Base-by-base conservation (phyloP, 2,113 vertebrate species). In the Gobiocypris rarus region DNA sequence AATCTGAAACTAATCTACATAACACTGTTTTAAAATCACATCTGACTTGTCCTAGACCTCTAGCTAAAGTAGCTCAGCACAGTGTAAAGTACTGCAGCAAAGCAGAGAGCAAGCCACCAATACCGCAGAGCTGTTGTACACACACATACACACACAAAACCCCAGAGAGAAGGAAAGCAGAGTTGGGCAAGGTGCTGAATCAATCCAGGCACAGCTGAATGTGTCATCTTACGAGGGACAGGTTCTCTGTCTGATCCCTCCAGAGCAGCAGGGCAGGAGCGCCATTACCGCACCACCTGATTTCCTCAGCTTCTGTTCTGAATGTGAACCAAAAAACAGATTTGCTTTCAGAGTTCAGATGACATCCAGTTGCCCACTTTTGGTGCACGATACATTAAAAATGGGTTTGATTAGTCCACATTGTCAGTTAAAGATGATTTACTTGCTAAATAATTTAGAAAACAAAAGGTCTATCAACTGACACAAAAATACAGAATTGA, bases 401-500 rank as follows among this genome's bases (percentile, higher is more conserved):
- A 38, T 7, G 38, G 38, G 38, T 38, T 38, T 38, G 38, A 38
- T 38, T 6, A 38, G 38, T 38, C 38, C 38, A 38, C 17, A 5
- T 69, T 69, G 17, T 69, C 19, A 38, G 65, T 38, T 38, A 4
- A 22, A 38, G 31, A 10, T 22, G 65, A 69, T 38, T 38, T 22
- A 52, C 3, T 22, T 26, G 54, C 48, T 24, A 50, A 48, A 48
- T 26, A 38, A 26, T 43, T 45, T 26, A 54, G 5, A 34, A 19
- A 19, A 54, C 28, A 54, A 58, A 58, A 77, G 31, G 34, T 41
- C 11, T 17, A 38, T 58, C 26, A 56, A n/a, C 63, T 81, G 50
- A 56, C 80, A 58, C 38, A 88, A 87, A 84, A 89, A 82, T 84
- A 85, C 83, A 87, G 87, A 86, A 52, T 87, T 83, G 89, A 82